phyloP scores from a whole-genome alignment of 2,797 vertebrate genomes.

The Carapus acus region DNA sequence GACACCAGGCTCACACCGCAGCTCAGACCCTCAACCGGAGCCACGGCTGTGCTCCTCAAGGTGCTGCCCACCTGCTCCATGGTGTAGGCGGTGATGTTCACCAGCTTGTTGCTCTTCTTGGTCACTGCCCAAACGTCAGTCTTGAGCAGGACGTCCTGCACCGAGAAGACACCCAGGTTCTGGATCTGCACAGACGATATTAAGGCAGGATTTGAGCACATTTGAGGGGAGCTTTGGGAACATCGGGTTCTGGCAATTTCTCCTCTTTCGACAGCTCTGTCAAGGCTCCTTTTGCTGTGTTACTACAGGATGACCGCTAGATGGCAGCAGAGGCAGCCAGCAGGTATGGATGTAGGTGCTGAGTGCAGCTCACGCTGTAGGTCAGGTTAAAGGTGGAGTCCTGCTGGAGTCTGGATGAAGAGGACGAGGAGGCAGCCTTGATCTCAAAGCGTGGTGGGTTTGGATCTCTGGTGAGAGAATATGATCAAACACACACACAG shows the following conservation, averaged over 20 bases:
- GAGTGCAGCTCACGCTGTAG: slow-evolving; percentile 72
- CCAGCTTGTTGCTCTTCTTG: slow-evolving; percentile 71
- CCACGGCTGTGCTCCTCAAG: too few species aligned
- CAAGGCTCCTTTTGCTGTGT: too few species aligned
- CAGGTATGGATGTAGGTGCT: too few species aligned
- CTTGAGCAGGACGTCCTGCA: slow-evolving; percentile 73
- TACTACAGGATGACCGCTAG: too few species aligned
- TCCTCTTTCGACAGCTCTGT: too few species aligned
- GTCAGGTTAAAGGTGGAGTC: slow-evolving; percentile 75
- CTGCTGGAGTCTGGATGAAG: slow-evolving; percentile 51
- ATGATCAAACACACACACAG: neutral
- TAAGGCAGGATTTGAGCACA: too few species aligned
- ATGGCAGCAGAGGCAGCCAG: too few species aligned
- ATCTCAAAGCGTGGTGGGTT: slow-evolving; percentile 80
- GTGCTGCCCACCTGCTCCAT: slow-evolving; percentile 69
- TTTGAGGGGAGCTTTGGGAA: too few species aligned
- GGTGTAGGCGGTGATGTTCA: slow-evolving; percentile 71
- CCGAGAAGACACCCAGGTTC: slow-evolving; percentile 82
- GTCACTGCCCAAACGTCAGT: slow-evolving; percentile 79
- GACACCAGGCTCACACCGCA: too few species aligned
- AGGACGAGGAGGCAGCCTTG: slow-evolving; percentile 58
- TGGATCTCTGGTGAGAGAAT: slow-evolving; percentile 69
- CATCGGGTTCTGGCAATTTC: too few species aligned
- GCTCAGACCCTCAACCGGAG: too few species aligned
- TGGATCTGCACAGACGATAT: slow-evolving; percentile 72